phyloP scores from a whole-genome alignment of 1,140 invertebrate genomes.

The Nomia melanderi region DNA sequence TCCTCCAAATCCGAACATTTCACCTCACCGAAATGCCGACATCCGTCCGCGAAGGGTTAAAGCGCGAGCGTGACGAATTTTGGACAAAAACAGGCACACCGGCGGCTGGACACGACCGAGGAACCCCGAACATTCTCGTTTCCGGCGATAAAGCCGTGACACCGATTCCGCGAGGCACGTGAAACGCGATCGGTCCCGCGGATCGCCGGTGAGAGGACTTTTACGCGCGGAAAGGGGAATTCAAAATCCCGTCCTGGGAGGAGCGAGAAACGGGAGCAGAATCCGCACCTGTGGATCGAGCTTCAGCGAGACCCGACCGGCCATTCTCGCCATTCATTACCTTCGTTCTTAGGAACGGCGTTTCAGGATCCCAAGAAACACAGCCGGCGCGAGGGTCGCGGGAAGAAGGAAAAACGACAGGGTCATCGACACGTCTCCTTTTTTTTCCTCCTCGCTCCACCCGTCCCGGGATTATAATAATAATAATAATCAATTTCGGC shows the following conservation, averaged over 20 bases:
- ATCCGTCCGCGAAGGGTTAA: no score
- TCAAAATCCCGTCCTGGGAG: slow-evolving; percentile 39
- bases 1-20: no score
- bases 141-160: neutral
- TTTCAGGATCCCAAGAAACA: slow-evolving; percentile 45
- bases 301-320: slow-evolving; percentile 29
- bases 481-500: no score
- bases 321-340: slow-evolving; percentile 60
- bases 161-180: neutral
- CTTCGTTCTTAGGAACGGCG: slow-evolving; percentile 52
- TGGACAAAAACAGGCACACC: no score
- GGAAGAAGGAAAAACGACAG: slow-evolving; percentile 45
- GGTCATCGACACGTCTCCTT: slow-evolving; percentile 54
- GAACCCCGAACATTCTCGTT: neutral
- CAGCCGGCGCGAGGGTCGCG: slow-evolving; percentile 21
- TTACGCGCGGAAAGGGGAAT: slow-evolving; percentile 25
- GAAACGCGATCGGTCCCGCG: neutral
- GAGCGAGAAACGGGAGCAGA: slow-evolving; percentile 42
- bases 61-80: no score
- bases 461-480: no score
- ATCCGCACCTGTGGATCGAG: slow-evolving; percentile 45
- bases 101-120: no score
- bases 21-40: no score
- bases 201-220: neutral
- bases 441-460: no score